phyloP scores from a whole-genome alignment of 1,140 invertebrate species.

The Drosophila lacteicornis region DNA sequence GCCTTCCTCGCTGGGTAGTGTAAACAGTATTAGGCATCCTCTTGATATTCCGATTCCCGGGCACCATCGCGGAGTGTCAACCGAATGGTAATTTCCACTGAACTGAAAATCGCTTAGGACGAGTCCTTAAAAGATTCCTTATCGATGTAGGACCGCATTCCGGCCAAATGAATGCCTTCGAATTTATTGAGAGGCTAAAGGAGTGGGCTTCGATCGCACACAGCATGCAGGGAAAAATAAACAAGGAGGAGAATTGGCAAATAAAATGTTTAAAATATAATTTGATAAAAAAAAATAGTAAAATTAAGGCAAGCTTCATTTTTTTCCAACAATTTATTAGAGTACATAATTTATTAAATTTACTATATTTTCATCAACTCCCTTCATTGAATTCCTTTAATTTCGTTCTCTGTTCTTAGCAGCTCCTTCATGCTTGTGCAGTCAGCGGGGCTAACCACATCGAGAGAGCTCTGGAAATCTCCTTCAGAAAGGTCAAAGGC shows the following conservation, averaged over 20 bases:
- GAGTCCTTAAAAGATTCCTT: neutral
- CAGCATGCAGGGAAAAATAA: neutral
- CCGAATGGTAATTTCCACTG: conserved; percentile 20
- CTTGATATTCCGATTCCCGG: conserved; percentile 1
- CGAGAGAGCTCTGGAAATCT: conserved; percentile 56
- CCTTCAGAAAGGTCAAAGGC: conserved; percentile 81
- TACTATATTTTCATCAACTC: too few relatives aligned
- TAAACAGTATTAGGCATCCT: conserved; percentile 28
- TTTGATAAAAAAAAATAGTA: too few relatives aligned
- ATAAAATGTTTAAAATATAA: too few relatives aligned
- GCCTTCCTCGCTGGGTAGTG: conserved; percentile 5
- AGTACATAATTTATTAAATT: too few relatives aligned
- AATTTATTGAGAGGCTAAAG: conserved; percentile 1
- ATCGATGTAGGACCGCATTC: neutral
- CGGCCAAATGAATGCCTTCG: neutral
- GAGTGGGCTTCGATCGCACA: neutral
- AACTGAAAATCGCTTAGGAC: conserved; percentile 5
- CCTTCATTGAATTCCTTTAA: neutral
- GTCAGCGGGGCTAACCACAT: conserved; percentile 34
- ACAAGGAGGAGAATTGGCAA: too few relatives aligned
- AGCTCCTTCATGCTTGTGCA: conserved; percentile 17
- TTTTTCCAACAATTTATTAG: too few relatives aligned
- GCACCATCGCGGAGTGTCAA: conserved; percentile 11
- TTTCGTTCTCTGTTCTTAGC: neutral
- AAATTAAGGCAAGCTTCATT: too few relatives aligned